Base-by-base conservation (phyloP, 2,113 vertebrate species). In the Hassar affinis region DNA sequence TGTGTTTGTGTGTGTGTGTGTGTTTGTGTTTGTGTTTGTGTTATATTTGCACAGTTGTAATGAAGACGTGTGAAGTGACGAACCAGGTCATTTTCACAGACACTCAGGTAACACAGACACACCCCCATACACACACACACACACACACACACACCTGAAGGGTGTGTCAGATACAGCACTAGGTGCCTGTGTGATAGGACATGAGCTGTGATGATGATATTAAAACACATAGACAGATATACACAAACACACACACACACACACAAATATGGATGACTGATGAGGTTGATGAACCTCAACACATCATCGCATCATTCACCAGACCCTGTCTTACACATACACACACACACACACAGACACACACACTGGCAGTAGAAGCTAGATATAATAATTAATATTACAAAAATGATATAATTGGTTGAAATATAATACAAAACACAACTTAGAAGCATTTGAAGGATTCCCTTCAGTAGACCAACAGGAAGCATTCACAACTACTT, bases 51-150 rank as follows among this genome's bases (percentile, higher is more conserved):
- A 49, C 57, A 79, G 59, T 47, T 42, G 57, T 79, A 56, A 82
- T 82, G 68, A 83, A 64, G 45, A 83, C 49, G 82, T 66, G 82
- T 83, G 82, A 83, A 49, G 54, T 83, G 82, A 83, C 22, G 49
- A 18, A 52, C 45, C 45, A 27, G 82, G 30, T 25, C 57, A 69
- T 56, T 76, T 83, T 83, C 57, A 77, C 74, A 66, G 82, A 25
- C 5, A 35, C 18, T 77, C 56, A 75, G 81, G 56, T 83, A 62
- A 45, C 57, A 77, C 56, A 64, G n/a, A n/a, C n/a, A n/a, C n/a
- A n/a, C n/a, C n/a, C n/a, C n/a, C n/a, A n/a, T n/a, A n/a, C n/a
- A n/a, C n/a, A n/a, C 72, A 74, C 68, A 72, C 30, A 81, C 64
- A 61, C 79, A 56, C 76, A 83, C 56, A 64, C 71, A 71, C 79